A percentile compares a stretch with the other conserved stretches of the same genome.
Evolutionary conservation across 2,113 vertebrate genomes (phyloP).

Genomic region (rabbit (Oryctolagus cuniculus)): DNA sequence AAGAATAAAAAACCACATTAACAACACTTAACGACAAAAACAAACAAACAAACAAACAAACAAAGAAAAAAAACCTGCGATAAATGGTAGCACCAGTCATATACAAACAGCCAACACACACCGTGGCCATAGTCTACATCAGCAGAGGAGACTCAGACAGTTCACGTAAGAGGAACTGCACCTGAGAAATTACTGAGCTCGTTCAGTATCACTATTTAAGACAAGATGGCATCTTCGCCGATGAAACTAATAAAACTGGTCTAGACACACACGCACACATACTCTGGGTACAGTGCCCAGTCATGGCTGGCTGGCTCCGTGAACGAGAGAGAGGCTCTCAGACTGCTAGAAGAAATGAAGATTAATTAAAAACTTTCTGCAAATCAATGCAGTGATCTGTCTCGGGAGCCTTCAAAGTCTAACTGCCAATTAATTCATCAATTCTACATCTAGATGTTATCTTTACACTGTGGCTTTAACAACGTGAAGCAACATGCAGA

Average conservation of each 20-base stretch:
- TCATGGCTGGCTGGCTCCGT: background rate
- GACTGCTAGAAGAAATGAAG: constrained; percentile 21
- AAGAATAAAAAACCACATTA: background rate
- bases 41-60: too few species aligned
- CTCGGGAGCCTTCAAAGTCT: background rate
- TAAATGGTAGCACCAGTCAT: background rate
- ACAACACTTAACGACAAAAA: background rate
- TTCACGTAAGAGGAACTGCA: background rate
- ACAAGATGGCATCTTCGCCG: background rate
- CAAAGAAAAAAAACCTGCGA: background rate
- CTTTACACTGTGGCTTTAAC: background rate
- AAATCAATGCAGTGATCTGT: background rate
- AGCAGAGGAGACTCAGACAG: background rate
- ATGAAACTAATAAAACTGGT: background rate
- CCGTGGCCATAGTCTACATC: background rate
- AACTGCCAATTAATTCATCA: background rate
- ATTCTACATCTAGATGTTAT: background rate
- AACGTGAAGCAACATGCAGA: background rate
- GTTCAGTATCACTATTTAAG: background rate
- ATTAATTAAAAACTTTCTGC: background rate
- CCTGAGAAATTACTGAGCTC: background rate
- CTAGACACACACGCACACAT: background rate
- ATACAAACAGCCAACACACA: background rate
- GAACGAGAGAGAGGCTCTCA: constrained; percentile 5
- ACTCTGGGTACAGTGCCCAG: background rate